Conservation (phyloP, 2,797 vertebrate genomes). For the Coregonus suidteri region DNA sequence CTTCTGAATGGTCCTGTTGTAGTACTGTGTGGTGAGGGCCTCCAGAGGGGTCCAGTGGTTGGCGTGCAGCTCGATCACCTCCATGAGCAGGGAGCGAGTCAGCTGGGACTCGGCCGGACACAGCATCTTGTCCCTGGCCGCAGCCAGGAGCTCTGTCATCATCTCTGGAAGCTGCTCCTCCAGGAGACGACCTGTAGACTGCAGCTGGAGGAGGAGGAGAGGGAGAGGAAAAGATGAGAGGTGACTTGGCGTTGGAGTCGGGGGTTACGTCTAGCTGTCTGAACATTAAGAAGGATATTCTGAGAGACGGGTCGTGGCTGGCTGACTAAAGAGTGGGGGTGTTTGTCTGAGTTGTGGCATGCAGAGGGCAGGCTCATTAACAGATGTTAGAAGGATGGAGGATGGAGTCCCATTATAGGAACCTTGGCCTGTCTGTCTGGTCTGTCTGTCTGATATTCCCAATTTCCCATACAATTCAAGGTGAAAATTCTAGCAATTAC, state of each 20-base stretch:
- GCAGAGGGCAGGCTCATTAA: background rate
- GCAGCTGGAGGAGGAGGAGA: conserved; percentile 76
- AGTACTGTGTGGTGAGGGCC: conserved; percentile 94
- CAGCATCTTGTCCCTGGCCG: conserved; percentile 95
- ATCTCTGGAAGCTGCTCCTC: conserved; percentile 97
- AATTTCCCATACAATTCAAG: background rate
- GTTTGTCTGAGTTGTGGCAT: background rate
- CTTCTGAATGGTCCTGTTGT: conserved; percentile 99
- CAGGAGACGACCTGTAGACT: conserved; percentile 91
- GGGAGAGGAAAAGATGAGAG: conserved; percentile 3
- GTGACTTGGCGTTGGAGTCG: conserved; percentile 11
- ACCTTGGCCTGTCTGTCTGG: background rate
- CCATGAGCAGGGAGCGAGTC: conserved; percentile 94
- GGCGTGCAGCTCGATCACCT: conserved; percentile 97
- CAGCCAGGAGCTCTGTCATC: conserved; percentile 94
- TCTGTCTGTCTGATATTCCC: background rate
- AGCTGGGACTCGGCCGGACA: conserved; percentile 92
- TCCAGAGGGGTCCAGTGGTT: conserved; percentile 95
- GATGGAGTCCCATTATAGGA: background rate
- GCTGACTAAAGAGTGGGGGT: background rate
- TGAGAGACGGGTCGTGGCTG: background rate
- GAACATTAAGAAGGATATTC: background rate
- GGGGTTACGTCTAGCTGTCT: background rate
- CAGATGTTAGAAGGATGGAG: background rate
- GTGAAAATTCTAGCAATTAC: background rate